A percentile compares a stretch with the other conserved stretches of the same genome.
Conservation (phyloP, 1,140 invertebrate genomes). For the Charaxes varanes region DNA sequence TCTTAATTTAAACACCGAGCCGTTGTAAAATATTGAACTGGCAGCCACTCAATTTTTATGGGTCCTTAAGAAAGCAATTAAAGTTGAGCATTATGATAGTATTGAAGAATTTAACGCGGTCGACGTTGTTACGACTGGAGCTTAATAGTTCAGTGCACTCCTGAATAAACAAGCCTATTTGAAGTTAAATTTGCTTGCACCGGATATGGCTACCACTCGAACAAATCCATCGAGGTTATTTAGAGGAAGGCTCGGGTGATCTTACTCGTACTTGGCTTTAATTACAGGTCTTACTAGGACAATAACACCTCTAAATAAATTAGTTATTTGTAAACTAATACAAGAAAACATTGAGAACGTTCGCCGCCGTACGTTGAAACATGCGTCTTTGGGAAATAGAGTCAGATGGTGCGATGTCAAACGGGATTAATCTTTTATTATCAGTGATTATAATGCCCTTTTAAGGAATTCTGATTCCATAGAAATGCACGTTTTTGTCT, state of each 20-base stretch:
- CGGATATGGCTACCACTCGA: conserved; percentile 67
- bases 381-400: too few species aligned
- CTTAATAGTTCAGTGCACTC: conserved; percentile 71
- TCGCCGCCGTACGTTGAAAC: too few species aligned
- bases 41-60: conserved; percentile 57
- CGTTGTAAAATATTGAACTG: conserved; percentile 48
- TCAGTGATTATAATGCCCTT: too few species aligned
- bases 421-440: too few species aligned
- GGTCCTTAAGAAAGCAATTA: conserved; percentile 68
- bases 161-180: conserved; percentile 68
- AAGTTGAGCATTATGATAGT: conserved; percentile 67
- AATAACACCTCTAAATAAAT: too few species aligned
- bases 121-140: conserved; percentile 53
- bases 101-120: conserved; percentile 69
- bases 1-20: conserved; percentile 34
- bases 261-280: too few species aligned
- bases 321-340: too few species aligned
- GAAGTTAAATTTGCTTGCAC: conserved; percentile 68
- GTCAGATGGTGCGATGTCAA: too few species aligned
- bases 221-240: conserved; percentile 52
- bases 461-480: too few species aligned
- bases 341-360: too few species aligned
- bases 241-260: conserved; percentile 43
- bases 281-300: too few species aligned
- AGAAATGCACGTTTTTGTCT: too few species aligned